Evolutionary conservation across 2,888 invertebrate species (phyloP), one percentile per base, ranked within the genome.

Genomic region (Odontocolon sp.): DNA sequence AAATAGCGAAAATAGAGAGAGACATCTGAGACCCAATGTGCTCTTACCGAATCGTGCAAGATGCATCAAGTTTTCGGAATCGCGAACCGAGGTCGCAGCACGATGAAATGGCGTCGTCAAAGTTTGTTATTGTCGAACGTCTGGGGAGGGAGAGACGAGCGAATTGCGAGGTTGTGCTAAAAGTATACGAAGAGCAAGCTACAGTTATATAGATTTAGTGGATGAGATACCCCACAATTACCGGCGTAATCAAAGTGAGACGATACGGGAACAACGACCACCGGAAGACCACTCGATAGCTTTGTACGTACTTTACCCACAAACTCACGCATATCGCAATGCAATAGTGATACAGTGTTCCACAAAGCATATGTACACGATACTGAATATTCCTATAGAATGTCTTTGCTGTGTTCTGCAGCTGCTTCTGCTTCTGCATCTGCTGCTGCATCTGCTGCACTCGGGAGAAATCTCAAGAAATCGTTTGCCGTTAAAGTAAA

Each of bases 51-150:
- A 66, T 16, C 66, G 8, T 42, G 26, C 52, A n/a, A 40, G 40
- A 66, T 11, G 28, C 52, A 50, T 36, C 36, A 47, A 50, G 9
- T 14, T 36, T 47, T 9, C 9, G 23, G 8, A 11, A 54, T 11
- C 16, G 0, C 31, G 23, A 28, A 38, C 11, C 9, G 16, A 33
- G 26, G 14, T 16, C 9, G 14, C 4, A 14, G 14, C 6, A 50
- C 57, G 57, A 57, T 57, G 36, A 68, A 68, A 68, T 18, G 28
- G 9, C 26, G 28, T 59, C 47, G 68, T 68, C 47, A 50, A 68
- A 50, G 57, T 68, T 68, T 59, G 57, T 68, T 68, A 68, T 47
- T 47, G 47, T 40, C 28, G 40, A 28, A 33, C 18, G 38, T 68
- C 47, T n/a, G 14, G 40, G 45, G 21, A 28, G 26, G 18, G 42